Evolutionary conservation across 2,113 vertebrate species (phyloP), one percentile per base, ranked within the genome.

Genomic region (Pardalotus punctatus): DNA sequence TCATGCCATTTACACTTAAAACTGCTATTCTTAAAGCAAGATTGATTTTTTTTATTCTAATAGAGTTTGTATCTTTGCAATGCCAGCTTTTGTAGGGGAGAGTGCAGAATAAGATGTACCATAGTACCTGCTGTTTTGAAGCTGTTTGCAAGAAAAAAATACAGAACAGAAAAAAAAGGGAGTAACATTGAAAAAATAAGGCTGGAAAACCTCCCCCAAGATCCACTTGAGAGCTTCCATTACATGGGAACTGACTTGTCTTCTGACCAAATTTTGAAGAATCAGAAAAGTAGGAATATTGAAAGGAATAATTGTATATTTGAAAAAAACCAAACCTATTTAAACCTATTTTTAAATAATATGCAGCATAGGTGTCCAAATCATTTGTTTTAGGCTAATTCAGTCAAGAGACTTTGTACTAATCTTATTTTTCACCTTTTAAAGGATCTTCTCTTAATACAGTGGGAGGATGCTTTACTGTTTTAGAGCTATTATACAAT

Each of bases 391-490:
- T 66, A 12, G 2, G 9, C 83, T 89, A 77, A 88, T 71, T 67
- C 25, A 64, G 43, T 84, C 61, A 67, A 38, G n/a, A 61, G 45
- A 31, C 33, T 92, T 83, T 47, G 21, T 71, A 86, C 56, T 70
- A 73, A 96, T 45, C 47, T 91, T 94, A 43, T 24, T 94, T 94
- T 93, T 83, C 36, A 84, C 88, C 85, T 88, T 78, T 48, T 78
- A 77, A 84, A 91, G 45, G 79, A 84, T 94, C 79, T 97, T 96
- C 95, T 92, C 53, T 89, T 94, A 88, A 56, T 88, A 60, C 9
- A 84, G 81, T 38, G 33, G 47, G 51, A 97, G 79, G 65, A 81
- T 74, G 67, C 40, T 79, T 77, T 48, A 69, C 91, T 95, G 82
- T 24, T 96, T 89, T 82, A 70, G 76, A 94, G 69, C 82, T 50